phyloP scores from a whole-genome alignment of 2,113 vertebrate genomes.

The Halcyon malimbica region DNA sequence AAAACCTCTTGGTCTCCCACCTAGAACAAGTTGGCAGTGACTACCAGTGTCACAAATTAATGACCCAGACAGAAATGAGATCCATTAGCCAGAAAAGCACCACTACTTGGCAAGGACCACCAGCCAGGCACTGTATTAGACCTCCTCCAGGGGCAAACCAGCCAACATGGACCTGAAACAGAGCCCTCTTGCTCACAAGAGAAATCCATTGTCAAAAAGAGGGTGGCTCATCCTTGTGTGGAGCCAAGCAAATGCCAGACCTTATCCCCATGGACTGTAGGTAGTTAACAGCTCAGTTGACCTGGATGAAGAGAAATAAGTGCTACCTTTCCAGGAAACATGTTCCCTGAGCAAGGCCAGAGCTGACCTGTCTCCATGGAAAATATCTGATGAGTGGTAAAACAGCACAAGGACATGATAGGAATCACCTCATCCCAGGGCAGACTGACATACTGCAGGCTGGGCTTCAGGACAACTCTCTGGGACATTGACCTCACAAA shows the following conservation, averaged over 20 bases:
- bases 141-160: accelerated
- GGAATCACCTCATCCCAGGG: background rate
- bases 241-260: background rate
- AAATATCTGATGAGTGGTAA: background rate
- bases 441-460: background rate
- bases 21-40: background rate
- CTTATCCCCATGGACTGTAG: background rate
- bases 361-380: background rate
- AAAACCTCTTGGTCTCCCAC: background rate
- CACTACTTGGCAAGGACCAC: background rate
- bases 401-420: background rate
- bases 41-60: background rate
- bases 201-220: background rate
- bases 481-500: background rate
- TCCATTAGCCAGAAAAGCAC: background rate
- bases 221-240: background rate
- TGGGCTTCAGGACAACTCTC: background rate
- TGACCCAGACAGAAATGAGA: accelerated
- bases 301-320: background rate
- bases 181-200: background rate
- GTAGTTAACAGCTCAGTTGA: background rate
- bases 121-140: background rate
- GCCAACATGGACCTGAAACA: background rate
- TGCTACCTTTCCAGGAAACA: background rate
- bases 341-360: background rate